Conservation (phyloP, 2,113 vertebrate species). For the Tor tambroides region DNA sequence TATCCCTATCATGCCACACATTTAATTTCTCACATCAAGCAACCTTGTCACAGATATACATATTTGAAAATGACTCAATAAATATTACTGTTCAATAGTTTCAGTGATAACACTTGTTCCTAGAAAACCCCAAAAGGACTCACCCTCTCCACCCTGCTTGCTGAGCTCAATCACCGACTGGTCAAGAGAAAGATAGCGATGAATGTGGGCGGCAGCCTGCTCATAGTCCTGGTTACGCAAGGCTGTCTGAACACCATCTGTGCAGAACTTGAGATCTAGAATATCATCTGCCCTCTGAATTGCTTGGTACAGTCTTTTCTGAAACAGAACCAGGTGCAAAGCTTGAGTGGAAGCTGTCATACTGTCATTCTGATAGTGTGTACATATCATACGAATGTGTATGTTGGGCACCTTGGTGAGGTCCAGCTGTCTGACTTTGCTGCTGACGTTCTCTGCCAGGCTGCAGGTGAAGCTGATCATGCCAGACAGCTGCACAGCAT, state of each 20-base stretch:
- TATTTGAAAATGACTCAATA: not conserved
- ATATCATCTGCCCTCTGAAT: slow-evolving; percentile 98
- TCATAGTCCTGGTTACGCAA: slow-evolving; percentile 93
- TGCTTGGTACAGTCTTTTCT: slow-evolving; percentile 97
- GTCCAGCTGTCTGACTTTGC: slow-evolving; percentile 96
- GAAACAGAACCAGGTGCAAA: slow-evolving; percentile 30
- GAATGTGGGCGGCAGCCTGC: slow-evolving; percentile 95
- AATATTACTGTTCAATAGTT: not conserved
- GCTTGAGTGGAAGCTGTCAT: not conserved
- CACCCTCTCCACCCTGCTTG: slow-evolving; percentile 94
- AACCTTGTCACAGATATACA: not conserved
- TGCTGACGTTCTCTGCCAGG: slow-evolving; percentile 95
- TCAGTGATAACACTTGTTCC: not conserved
- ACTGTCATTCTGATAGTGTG: not conserved
- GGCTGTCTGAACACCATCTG: slow-evolving; percentile 94
- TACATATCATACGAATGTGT: not conserved
- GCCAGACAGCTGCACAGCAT: slow-evolving; percentile 92
- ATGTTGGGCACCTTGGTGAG: slow-evolving; percentile 86
- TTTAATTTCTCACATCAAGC: too few species aligned
- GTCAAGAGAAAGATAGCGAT: slow-evolving; percentile 94
- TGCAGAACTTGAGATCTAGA: slow-evolving; percentile 97
- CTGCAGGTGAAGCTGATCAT: slow-evolving; percentile 98
- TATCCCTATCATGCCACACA: too few species aligned
- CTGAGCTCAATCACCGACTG: slow-evolving; percentile 98
- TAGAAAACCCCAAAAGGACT: slow-evolving; percentile 29